Conservation (phyloP, 2,113 vertebrate genomes). For the Isurus oxyrinchus region DNA sequence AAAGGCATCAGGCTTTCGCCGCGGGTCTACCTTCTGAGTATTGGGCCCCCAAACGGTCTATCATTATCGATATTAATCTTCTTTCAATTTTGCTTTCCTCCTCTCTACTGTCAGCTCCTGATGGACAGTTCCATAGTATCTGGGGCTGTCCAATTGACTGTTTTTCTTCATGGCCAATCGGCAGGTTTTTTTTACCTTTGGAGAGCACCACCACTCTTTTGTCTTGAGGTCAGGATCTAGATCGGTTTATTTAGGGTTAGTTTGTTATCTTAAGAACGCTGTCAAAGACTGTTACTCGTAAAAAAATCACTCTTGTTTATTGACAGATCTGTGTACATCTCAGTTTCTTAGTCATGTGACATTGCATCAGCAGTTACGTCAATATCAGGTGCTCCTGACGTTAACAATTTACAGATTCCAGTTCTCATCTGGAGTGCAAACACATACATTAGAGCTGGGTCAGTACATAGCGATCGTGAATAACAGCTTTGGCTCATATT, state of each 20-base stretch:
- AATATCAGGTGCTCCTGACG: too few species aligned
- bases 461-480: not conserved
- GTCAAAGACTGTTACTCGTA: too few species aligned
- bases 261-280: too few species aligned
- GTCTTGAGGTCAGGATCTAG: too few species aligned
- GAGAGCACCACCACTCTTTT: not conserved
- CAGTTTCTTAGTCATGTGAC: too few species aligned
- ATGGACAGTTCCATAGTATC: not conserved
- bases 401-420: not conserved
- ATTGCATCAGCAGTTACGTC: too few species aligned
- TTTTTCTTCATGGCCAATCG: not conserved
- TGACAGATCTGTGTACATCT: too few species aligned
- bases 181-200: not conserved
- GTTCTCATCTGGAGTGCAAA: not conserved
- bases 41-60: not conserved
- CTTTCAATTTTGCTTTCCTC: not conserved
- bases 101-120: not conserved
- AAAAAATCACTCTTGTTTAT: too few species aligned
- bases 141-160: not conserved
- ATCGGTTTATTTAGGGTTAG: too few species aligned
- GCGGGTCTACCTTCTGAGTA: not conserved
- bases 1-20: not conserved
- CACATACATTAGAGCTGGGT: not conserved
- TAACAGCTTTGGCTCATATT: not conserved
- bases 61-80: not conserved